Conservation (phyloP, 64 coral and sea anemone genomes). For the Actinia equina region DNA sequence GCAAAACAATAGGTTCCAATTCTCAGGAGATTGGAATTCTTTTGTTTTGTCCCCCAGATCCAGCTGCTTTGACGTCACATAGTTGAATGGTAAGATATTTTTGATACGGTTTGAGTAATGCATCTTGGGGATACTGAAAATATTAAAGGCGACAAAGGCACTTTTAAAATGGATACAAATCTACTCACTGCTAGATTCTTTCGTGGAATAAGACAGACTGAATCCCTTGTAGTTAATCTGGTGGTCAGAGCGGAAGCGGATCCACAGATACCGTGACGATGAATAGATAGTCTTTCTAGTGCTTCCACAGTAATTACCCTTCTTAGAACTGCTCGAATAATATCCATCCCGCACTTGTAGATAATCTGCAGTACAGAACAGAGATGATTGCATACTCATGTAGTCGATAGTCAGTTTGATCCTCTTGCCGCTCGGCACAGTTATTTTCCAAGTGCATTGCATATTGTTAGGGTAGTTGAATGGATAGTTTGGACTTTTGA, state of each 20-base stretch:
- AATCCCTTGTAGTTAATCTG: constrained; percentile 26
- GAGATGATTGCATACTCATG: constrained; percentile 24
- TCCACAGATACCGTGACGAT: constrained; percentile 41
- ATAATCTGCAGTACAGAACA: constrained; percentile 14
- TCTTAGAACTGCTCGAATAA: constrained; percentile 1
- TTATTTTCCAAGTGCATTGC: constrained; percentile 55
- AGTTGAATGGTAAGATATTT: too few species aligned
- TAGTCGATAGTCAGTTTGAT: constrained; percentile 44
- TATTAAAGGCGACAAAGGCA: too few species aligned
- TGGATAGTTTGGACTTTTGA: constrained; percentile 45
- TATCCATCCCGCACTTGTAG: constrained; percentile 51
- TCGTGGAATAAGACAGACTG: constrained; percentile 10
- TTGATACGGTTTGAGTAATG: too few species aligned
- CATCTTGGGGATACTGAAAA: too few species aligned
- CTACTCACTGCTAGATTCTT: neutral
- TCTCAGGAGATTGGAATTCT: too few species aligned
- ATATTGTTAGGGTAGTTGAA: constrained; percentile 52
- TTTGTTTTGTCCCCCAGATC: too few species aligned
- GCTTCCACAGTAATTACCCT: constrained; percentile 22
- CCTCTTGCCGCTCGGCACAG: constrained; percentile 29
- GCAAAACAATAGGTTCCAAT: too few species aligned
- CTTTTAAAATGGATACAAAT: neutral
- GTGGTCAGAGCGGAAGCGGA: constrained; percentile 40
- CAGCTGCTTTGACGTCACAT: too few species aligned
- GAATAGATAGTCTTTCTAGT: constrained; percentile 41